Evolutionary conservation across 1,140 invertebrate species (phyloP).

Genomic region (Zelostemma sp.): DNA sequence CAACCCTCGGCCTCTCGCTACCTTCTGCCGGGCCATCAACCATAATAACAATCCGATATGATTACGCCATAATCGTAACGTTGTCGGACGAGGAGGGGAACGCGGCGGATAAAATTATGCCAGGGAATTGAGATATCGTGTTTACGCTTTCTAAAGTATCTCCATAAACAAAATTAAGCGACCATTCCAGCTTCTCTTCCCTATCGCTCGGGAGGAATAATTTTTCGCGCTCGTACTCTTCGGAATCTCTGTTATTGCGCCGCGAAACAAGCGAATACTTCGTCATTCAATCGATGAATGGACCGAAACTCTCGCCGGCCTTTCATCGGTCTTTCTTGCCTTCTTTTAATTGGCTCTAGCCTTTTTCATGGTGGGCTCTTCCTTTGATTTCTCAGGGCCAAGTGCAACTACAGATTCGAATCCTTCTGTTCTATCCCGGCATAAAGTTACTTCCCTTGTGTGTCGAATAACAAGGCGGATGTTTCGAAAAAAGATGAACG

Average conservation of each 20-base stretch:
- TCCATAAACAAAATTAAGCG: conserved; percentile 71
- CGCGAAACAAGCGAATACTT: no score
- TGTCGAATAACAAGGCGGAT: not conserved
- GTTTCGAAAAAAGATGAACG: not conserved
- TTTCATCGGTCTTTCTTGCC: not conserved
- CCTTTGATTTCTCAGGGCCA: not conserved
- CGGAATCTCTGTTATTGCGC: no score
- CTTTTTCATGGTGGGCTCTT: not conserved
- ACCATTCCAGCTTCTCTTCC: conserved; percentile 44
- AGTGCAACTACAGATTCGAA: not conserved
- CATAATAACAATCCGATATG: conserved; percentile 72
- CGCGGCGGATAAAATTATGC: conserved; percentile 64
- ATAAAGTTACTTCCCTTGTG: not conserved
- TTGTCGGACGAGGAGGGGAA: conserved; percentile 44
- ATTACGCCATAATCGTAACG: conserved; percentile 71
- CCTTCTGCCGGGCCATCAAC: conserved; percentile 64
- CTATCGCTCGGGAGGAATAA: no score
- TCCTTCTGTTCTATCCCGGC: not conserved
- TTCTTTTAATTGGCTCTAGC: not conserved
- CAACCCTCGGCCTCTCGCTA: conserved; percentile 42
- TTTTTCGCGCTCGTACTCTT: no score
- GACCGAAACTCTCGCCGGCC: no score
- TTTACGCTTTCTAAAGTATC: conserved; percentile 69
- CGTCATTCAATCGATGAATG: not conserved
- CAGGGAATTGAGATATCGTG: conserved; percentile 70